Conservation (phyloP, 2,113 vertebrate species). For the Tamias sibiricus region DNA sequence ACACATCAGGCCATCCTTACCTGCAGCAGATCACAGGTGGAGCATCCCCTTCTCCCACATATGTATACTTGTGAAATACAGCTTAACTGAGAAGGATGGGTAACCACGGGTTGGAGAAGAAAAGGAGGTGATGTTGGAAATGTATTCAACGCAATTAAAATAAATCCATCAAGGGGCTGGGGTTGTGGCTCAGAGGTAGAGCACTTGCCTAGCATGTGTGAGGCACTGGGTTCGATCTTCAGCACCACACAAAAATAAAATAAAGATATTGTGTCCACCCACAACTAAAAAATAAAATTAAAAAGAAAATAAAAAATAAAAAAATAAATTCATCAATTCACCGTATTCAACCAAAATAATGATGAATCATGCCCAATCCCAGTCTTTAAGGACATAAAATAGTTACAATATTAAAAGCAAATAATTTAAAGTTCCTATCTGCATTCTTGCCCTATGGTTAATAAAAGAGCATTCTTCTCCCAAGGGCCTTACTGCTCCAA, state of each 20-base stretch:
- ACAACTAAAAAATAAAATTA: too few species aligned
- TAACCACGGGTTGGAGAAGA: neutral
- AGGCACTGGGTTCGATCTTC: too few species aligned
- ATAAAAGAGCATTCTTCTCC: neutral
- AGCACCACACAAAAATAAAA: too few species aligned
- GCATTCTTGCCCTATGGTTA: neutral
- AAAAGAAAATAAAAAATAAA: too few species aligned
- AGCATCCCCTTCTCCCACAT: neutral
- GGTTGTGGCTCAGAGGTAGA: too few species aligned
- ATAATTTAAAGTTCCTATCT: neutral
- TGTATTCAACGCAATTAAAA: conserved; percentile 4
- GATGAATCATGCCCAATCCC: neutral
- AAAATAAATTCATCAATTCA: neutral
- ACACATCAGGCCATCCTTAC: neutral
- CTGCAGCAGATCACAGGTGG: neutral
- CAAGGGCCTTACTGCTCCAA: neutral
- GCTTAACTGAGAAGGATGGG: neutral
- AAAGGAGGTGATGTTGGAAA: neutral
- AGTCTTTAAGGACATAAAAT: conserved; percentile 15
- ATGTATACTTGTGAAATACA: neutral
- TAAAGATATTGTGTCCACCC: too few species aligned
- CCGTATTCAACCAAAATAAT: conserved; percentile 16
- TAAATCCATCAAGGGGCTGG: neutral
- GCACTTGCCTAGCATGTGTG: too few species aligned
- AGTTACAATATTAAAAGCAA: neutral